Conservation (phyloP, 1,140 invertebrate genomes). For the Daktulosphaira vitifoliae region DNA sequence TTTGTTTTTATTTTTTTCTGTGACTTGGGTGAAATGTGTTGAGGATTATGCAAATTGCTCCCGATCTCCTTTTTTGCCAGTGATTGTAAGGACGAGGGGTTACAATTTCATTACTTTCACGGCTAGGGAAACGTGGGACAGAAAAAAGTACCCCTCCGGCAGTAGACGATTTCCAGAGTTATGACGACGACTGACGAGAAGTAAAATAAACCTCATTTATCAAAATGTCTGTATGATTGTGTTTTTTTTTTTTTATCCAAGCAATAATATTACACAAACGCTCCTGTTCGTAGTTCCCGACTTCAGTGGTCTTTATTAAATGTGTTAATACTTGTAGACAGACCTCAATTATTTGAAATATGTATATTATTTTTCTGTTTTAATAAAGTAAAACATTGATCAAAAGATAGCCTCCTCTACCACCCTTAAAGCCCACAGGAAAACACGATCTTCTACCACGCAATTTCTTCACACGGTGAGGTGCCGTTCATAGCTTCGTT, state of each 20-base stretch:
- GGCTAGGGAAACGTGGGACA: neutral
- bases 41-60: conserved; percentile 30
- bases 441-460: conserved; percentile 20
- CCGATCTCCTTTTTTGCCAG: conserved; percentile 1
- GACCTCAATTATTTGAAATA: neutral
- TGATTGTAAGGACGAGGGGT: neutral
- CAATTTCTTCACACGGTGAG: conserved; percentile 5
- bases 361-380: neutral
- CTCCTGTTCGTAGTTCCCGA: neutral
- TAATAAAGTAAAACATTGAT: conserved; percentile 22
- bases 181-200: conserved; percentile 29
- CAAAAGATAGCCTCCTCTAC: neutral
- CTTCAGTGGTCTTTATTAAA: conserved; percentile 16
- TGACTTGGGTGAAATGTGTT: conserved; percentile 15
- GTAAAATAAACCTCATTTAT: conserved; percentile 31
- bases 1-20: conserved; percentile 2
- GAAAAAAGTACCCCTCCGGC: conserved; percentile 13
- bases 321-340: conserved; percentile 17
- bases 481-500: neutral
- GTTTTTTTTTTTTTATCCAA: neutral
- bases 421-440: neutral
- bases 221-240: conserved; percentile 21
- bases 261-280: neutral
- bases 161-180: conserved; percentile 17
- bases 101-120: conserved; percentile 11